Base-by-base conservation (phyloP, 2,888 invertebrate genomes). In the Drepanosiphum platanoidis region DNA sequence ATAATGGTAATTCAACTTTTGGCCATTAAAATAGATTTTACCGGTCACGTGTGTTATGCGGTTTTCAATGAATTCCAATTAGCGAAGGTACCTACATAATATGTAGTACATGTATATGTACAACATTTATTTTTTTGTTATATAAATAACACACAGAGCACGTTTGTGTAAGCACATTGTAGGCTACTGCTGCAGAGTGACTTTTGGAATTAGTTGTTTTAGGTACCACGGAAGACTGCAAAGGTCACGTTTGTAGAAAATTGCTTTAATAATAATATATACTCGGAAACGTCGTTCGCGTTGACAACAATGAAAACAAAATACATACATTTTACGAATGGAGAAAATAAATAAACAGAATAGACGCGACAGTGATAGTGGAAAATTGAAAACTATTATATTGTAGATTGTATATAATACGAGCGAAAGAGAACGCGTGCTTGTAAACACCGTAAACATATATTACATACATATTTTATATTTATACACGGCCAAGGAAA, bases 31-130 rank as follows among this genome's bases (percentile, higher is more conserved):
- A 58, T 79, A 66, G n/a, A 79, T 77, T 77, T 64, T 32, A 79
- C 32, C 66, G 1, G 46, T 1, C 34, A 32, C 22, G 66, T 42
- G 34, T 46, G 52, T 9, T n/a, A 3, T 22, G 7, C 30, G 39
- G 30, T 64, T 64, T 68, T 79, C 66, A 30, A n/a, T 15, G 66
- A 32, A 79, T 79, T 68, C 46, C 42, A 79, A 79, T 42, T 30
- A 78, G 15, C 30, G n/a, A n/a, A n/a, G n/a, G 22, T 1, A 22
- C n/a, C n/a, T n/a, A n/a, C n/a, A n/a, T n/a, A n/a, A 32, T 3
- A 18, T 46, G 46, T 9, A 9, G 5, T 9, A 4, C 13, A 46
- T 46, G 18, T 46, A 46, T 46, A 46, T 9, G 18, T 46, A 46
- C 18, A 42, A n/a, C n/a, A n/a, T n/a, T n/a, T n/a, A n/a, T n/a